These are phyloP conservation scores for Patella ulyssiponensis DNA, from an alignment of 2,888 invertebrate species.

Conservation along the genomic window DNA sequence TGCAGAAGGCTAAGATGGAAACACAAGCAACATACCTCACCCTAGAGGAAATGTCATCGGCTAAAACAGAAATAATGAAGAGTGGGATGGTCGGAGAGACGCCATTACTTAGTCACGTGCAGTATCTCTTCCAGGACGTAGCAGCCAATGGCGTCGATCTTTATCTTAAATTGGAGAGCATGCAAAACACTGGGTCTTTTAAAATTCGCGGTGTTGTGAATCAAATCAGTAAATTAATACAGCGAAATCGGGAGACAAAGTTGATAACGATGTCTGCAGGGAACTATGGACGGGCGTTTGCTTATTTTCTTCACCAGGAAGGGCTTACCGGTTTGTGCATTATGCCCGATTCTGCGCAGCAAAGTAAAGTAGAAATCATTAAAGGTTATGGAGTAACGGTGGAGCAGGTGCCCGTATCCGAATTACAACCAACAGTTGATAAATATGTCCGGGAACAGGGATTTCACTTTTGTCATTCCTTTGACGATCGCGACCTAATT, in stretches of 20 bases:
- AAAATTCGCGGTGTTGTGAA: slow-evolving; percentile 68
- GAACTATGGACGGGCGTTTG: slow-evolving; percentile 71
- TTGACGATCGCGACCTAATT: slow-evolving; percentile 64
- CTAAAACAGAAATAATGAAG: slow-evolving; percentile 38
- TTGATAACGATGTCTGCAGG: slow-evolving; percentile 70
- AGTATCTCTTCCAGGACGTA: slow-evolving; percentile 48
- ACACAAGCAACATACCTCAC: slow-evolving; percentile 33
- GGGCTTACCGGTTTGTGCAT: slow-evolving; percentile 57
- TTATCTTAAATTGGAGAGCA: slow-evolving; percentile 61
- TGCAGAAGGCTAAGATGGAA: slow-evolving; percentile 21
- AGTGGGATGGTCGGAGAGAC: slow-evolving; percentile 49
- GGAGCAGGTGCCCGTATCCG: slow-evolving; percentile 45
- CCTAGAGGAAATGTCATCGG: slow-evolving; percentile 44
- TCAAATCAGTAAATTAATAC: slow-evolving; percentile 58
- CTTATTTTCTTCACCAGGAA: slow-evolving; percentile 50
- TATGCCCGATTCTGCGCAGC: slow-evolving; percentile 66
- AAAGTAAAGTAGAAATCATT: slow-evolving; percentile 57
- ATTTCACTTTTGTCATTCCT: slow-evolving; percentile 60
- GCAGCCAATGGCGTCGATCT: slow-evolving; percentile 42
- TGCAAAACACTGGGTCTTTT: slow-evolving; percentile 68
- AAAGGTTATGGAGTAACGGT: slow-evolving; percentile 60
- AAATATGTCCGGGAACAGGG: slow-evolving; percentile 49
- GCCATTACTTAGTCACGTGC: slow-evolving; percentile 50
- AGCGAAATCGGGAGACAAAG: slow-evolving; percentile 34
- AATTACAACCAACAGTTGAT: slow-evolving; percentile 54